phyloP scores from a whole-genome alignment of 2,113 vertebrate species.

The Ondatra zibethicus region DNA sequence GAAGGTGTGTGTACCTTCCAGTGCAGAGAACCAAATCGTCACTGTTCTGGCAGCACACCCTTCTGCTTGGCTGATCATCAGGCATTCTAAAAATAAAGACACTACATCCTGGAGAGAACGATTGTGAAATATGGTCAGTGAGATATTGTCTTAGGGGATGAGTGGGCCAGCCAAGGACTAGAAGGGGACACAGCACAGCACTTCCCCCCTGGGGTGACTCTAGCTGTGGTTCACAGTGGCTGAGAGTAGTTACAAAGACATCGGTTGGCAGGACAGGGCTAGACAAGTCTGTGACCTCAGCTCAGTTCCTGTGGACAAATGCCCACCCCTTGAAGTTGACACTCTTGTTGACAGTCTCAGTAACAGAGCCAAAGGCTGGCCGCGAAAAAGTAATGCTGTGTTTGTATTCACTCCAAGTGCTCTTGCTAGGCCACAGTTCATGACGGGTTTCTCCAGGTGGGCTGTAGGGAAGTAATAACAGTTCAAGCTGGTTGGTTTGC shows the following conservation, averaged over 20 bases:
- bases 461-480: not conserved
- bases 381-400: conserved; percentile 4
- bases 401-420: conserved; percentile 51
- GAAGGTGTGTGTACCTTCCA: conserved; percentile 1
- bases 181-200: not conserved
- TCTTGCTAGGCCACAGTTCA: conserved; percentile 20
- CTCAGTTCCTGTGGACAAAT: conserved; percentile 79
- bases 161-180: not conserved
- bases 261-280: conserved; percentile 67
- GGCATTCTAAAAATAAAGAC: not conserved
- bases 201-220: conserved; percentile 69
- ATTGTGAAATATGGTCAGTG: not conserved
- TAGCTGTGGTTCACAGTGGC: conserved; percentile 34
- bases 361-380: conserved; percentile 45
- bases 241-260: conserved; percentile 71
- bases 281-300: conserved; percentile 74
- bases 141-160: conserved; percentile 47
- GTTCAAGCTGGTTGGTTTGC: not conserved
- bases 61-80: conserved; percentile 3
- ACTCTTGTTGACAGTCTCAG: conserved; percentile 75
- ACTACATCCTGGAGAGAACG: not conserved
- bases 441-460: conserved; percentile 11
- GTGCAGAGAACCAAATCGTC: not conserved
- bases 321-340: conserved; percentile 81
- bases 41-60: not conserved